Evolutionary conservation across 2,888 invertebrate genomes (phyloP), one percentile per base, ranked within the genome.

Genomic region (Xestia c-nigrum): DNA sequence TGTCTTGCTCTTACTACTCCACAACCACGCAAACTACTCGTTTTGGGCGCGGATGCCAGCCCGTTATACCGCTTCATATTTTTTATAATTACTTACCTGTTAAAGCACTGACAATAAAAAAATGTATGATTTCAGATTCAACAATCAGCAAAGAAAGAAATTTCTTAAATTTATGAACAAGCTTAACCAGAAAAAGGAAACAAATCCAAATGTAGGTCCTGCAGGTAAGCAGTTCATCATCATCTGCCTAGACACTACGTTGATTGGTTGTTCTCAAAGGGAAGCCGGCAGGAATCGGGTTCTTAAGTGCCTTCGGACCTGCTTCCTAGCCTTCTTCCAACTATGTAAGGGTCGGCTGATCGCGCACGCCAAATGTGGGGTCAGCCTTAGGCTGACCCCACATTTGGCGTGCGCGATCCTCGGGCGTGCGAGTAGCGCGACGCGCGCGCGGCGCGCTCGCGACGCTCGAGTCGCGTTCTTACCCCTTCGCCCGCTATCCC

Each of bases 101-200:
- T 38, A 19, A 6, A 31, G 31, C n/a, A n/a, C 38, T 71, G n/a
- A 31, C 38, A n/a, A 3, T 24, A 14, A 21, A 40, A 43, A 46
- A 50, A 55, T 46, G 46, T 43, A 10, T 38, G 19, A 43, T 80
- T 80, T 71, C 78, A 81, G 80, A 47, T 72, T 47, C 9, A n/a
- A n/a, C 14, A 59, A 72, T 16, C 71, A 63, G 38, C 83, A 71
- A 83, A 57, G 24, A n/a, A 68, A 64, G 31, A 81, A 77, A 59
- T 59, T 46, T 67, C 5, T 2, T 7, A 67, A 52, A 47, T n/a
- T 24, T 14, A 38, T 40, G n/a, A n/a, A 21, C 3, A 82, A 72
- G 14, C 0, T 24, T 5, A 9, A 0, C 9, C 7, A 73, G 1
- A 78, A 52, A n/a, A 21, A 9, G 9, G 3, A 1, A 10, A 43